phyloP scores from a whole-genome alignment of 2,797 vertebrate genomes.

The Poecilia wingei region DNA sequence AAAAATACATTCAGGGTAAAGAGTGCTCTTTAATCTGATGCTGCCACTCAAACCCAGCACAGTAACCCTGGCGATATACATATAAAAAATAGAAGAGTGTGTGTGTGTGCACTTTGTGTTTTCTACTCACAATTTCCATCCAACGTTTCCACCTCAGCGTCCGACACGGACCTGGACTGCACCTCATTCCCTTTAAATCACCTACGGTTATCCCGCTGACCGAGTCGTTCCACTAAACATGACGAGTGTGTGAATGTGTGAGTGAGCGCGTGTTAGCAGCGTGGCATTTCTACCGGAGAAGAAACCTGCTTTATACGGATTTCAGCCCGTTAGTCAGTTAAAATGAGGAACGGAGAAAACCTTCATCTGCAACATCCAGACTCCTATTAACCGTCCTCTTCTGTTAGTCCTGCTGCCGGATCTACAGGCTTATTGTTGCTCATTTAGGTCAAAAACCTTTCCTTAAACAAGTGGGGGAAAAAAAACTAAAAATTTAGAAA shows the following conservation, averaged over 20 bases:
- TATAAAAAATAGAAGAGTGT: constrained; percentile 17
- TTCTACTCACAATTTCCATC: constrained; percentile 19
- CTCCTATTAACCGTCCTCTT: background rate
- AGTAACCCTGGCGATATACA: constrained; percentile 25
- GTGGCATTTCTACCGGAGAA: background rate
- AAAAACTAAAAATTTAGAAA: background rate
- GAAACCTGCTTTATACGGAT: constrained; percentile 23
- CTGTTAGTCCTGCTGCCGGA: background rate
- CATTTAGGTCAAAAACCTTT: background rate
- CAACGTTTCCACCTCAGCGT: constrained; percentile 21
- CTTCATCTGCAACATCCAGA: constrained; percentile 13
- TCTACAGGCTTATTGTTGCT: background rate
- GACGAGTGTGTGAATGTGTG: background rate
- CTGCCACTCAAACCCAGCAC: constrained; percentile 22
- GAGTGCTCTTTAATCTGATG: background rate
- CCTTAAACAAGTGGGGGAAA: background rate
- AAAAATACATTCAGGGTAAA: background rate
- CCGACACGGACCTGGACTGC: constrained; percentile 37
- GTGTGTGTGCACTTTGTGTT: constrained; percentile 24
- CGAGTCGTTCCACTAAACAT: constrained; percentile 4
- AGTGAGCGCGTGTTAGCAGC: background rate
- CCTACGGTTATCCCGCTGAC: constrained; percentile 63
- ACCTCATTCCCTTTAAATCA: constrained; percentile 59
- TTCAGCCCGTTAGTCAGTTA: constrained; percentile 13
- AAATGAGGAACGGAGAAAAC: background rate